Base-by-base conservation (phyloP, 92 coral and sea anemone species). In the Umimayanthus kanabou region DNA sequence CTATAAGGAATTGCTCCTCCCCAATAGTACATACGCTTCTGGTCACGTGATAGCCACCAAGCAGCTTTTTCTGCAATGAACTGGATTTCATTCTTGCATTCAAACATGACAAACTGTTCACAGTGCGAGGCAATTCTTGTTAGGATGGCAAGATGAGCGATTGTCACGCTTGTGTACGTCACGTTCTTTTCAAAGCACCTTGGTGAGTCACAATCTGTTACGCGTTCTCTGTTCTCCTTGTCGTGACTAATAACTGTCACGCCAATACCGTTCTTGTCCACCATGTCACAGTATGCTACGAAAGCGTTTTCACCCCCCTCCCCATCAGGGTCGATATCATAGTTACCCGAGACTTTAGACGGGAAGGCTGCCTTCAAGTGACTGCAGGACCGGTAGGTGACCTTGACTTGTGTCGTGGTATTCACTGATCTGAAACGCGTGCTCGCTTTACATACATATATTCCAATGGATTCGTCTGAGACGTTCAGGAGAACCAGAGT, bases 231-330 rank as follows among this genome's bases (percentile, higher is more conserved):
- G 42, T 39, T 28, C 33, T 83, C 87, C 45, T 71, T 83, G 33
- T 83, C 78, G 78, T 83, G 87, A 39, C 87, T 77, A 14, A 83
- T 40, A 74, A 28, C 73, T 83, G 79, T 83, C 64, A 61, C 8
- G 26, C 69, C 69, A 61, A 20, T 23, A 22, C 69, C 69, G 69
- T 61, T 23, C 15, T 61, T 83, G 33, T 69, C 70, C 28, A 64
- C 73, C 87, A 83, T 83, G 20, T 83, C 87, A 39, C 87, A 83
- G 11, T 22, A 83, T 9, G 55, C 87, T 40, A 8, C 26, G 73
- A 83, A 65, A 29, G 87, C 69, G 69, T 61, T 61, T 61, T 22
- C 69, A 61, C 69, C 25, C 26, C 69, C 69, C 3, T 61, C 69
- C n/a, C 25, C 69, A 61, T 61, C 69, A 61, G 69, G 69, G 26